These are phyloP conservation scores for Baccha elongata DNA, from an alignment of 2,888 invertebrate genomes.

Conservation along the genomic window DNA sequence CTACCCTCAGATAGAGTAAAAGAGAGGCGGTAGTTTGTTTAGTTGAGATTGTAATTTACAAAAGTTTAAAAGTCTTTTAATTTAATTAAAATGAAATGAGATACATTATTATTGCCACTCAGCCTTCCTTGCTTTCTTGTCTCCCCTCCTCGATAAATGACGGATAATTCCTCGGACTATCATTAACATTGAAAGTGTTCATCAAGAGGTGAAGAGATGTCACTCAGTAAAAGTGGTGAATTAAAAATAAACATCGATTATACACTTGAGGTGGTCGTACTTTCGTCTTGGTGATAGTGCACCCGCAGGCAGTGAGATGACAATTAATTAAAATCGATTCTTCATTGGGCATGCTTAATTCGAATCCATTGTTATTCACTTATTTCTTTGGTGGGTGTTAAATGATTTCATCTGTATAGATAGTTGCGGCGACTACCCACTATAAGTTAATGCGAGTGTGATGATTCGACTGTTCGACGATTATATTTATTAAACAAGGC, in stretches of 20 bases:
- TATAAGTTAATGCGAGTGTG: conserved; percentile 1
- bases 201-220: conserved; percentile 21
- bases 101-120: background rate
- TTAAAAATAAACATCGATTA: conserved; percentile 25
- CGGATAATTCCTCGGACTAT: conserved; percentile 9
- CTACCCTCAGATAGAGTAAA: background rate
- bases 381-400: conserved; percentile 11
- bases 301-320: background rate
- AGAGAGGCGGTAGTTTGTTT: background rate
- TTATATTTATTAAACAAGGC: background rate
- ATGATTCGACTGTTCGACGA: background rate
- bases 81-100: conserved; percentile 15
- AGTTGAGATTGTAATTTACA: background rate
- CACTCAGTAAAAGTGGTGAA: conserved; percentile 1
- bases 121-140: background rate
- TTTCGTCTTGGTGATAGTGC: background rate
- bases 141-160: background rate
- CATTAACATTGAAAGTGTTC: conserved; percentile 18
- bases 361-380: background rate
- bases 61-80: conserved; percentile 13
- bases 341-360: conserved; percentile 6
- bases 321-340: conserved; percentile 29
- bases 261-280: background rate
- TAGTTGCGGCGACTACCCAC: background rate
- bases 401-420: background rate